A percentile compares a stretch with the other conserved stretches of the same genome.
Conservation (phyloP, 1,140 invertebrate genomes). For the Oryctes rhinoceros region DNA sequence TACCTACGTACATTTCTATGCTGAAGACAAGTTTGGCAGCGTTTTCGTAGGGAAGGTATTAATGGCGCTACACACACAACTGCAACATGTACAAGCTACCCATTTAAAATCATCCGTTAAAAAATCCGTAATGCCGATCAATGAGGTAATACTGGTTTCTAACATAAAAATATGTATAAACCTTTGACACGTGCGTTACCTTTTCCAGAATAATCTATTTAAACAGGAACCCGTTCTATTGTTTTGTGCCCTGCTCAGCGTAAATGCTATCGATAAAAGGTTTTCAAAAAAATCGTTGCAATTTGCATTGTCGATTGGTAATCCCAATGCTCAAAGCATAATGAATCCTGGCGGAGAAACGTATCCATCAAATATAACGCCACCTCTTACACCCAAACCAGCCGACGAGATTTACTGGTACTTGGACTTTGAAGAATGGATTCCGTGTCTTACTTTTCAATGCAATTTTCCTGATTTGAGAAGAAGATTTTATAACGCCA, state of each 20-base stretch:
- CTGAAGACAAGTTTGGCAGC: constrained; percentile 63
- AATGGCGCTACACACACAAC: constrained; percentile 55
- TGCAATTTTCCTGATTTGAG: constrained; percentile 81
- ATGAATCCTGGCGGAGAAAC: background rate
- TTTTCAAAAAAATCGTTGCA: constrained; percentile 50
- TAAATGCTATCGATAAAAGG: constrained; percentile 51
- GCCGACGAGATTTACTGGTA: constrained; percentile 80
- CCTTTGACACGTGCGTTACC: too few relatives aligned
- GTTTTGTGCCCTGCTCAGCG: constrained; percentile 53
- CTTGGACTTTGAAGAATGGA: constrained; percentile 80
- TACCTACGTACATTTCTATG: constrained; percentile 76
- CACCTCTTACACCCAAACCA: constrained; percentile 69
- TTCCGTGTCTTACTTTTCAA: constrained; percentile 81
- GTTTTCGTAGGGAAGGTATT: constrained; percentile 68
- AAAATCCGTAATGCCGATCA: constrained; percentile 46
- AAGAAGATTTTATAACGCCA: constrained; percentile 83
- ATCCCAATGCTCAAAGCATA: background rate
- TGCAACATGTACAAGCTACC: background rate
- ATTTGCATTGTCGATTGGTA: constrained; percentile 46
- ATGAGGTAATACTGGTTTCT: constrained; percentile 44
- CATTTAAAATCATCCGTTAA: constrained; percentile 9
- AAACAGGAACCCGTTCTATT: constrained; percentile 57
- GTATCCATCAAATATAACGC: background rate
- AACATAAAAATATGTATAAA: background rate
- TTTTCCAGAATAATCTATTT: constrained; percentile 47